Conservation (phyloP, 2,797 vertebrate genomes). For the Antrozous pallidus region DNA sequence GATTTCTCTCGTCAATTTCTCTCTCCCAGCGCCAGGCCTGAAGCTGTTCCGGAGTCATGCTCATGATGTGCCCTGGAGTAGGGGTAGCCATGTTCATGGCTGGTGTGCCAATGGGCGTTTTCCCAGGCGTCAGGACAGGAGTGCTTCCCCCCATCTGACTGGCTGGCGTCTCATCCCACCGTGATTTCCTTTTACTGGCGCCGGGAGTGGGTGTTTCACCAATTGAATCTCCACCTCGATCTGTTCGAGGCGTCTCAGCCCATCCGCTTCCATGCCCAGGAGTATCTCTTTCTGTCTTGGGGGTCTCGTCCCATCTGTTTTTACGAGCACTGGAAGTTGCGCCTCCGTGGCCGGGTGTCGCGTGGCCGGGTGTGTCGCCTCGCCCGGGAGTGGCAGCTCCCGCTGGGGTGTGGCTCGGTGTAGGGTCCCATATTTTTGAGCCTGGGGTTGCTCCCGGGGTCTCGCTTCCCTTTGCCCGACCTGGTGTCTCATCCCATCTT, state of each 20-base stretch:
- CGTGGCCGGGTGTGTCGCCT: slow-evolving; percentile 94
- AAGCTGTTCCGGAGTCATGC: slow-evolving; percentile 99
- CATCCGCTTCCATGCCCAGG: slow-evolving; percentile 98
- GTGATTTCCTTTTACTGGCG: slow-evolving; percentile 97
- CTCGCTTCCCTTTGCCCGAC: slow-evolving; percentile 95
- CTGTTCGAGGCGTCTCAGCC: slow-evolving; percentile 97
- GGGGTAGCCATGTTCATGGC: slow-evolving; percentile 99
- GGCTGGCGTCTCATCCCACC: slow-evolving; percentile 98
- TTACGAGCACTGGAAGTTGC: slow-evolving; percentile 96
- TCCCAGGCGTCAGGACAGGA: slow-evolving; percentile 96
- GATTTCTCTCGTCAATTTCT: slow-evolving; percentile 98
- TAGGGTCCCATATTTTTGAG: slow-evolving; percentile 98
- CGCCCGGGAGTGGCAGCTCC: slow-evolving; percentile 96
- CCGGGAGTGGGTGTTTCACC: slow-evolving; percentile 98
- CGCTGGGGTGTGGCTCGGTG: slow-evolving; percentile 97
- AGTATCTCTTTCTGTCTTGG: slow-evolving; percentile 98
- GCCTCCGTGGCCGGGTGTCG: slow-evolving; percentile 95
- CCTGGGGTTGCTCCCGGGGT: slow-evolving; percentile 98
- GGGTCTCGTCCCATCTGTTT: slow-evolving; percentile 99
- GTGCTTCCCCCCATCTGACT: slow-evolving; percentile 99
- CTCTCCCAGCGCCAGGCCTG: slow-evolving; percentile 99
- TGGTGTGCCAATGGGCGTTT: slow-evolving; percentile 97
- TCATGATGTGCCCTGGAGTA: slow-evolving; percentile 99
- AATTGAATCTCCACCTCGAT: slow-evolving; percentile 96
- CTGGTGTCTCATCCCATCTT: slow-evolving; percentile 98